A percentile compares a stretch with the other conserved stretches of the same genome.
These are phyloP conservation scores for Xanthorhoe spadicearia DNA, from an alignment of 2,888 invertebrate species.

Conservation along the genomic window DNA sequence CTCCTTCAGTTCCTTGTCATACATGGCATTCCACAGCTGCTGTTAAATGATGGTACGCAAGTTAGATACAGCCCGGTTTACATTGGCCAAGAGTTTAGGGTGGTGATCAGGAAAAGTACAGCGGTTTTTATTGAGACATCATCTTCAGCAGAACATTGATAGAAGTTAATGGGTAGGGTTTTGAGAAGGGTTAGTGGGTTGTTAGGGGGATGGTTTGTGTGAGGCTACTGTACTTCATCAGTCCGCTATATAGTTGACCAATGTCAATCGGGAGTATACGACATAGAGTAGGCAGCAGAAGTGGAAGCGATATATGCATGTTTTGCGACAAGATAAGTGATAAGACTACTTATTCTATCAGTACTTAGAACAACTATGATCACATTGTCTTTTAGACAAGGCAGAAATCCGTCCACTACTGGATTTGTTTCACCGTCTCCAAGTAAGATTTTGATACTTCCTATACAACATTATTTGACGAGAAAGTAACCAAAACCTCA, in stretches of 20 bases:
- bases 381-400: too few relatives aligned
- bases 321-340: not conserved
- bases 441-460: too few relatives aligned
- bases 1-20: conserved; percentile 62
- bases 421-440: too few relatives aligned
- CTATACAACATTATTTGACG: too few relatives aligned
- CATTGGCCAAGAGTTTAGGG: not conserved
- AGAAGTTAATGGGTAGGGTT: too few relatives aligned
- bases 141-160: too few relatives aligned
- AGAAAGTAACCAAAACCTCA: too few relatives aligned
- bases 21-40: conserved; percentile 70
- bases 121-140: not conserved
- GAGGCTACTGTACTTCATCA: not conserved
- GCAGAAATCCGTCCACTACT: too few relatives aligned
- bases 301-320: conserved; percentile 5
- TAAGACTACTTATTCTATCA: not conserved
- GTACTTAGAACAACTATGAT: not conserved
- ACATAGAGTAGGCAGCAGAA: conserved; percentile 6
- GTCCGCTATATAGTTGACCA: not conserved
- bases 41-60: conserved; percentile 29
- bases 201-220: too few relatives aligned
- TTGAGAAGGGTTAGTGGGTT: too few relatives aligned
- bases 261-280: not conserved
- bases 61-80: conserved; percentile 13
- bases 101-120: not conserved